Base-by-base conservation (phyloP, 2,888 invertebrate genomes). In the Atethmia centrago region DNA sequence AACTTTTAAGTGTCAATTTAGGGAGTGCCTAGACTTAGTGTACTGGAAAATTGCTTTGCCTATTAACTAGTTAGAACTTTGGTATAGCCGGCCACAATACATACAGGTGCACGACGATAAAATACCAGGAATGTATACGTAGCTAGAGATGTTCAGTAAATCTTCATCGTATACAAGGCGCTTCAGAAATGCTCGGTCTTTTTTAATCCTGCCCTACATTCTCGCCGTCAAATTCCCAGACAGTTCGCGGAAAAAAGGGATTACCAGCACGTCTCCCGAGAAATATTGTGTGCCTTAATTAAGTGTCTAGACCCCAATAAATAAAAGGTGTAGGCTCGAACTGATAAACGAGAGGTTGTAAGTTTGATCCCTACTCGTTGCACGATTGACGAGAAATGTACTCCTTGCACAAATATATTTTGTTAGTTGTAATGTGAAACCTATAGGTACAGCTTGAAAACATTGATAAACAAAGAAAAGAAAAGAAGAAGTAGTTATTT, bases 71-170 rank as follows among this genome's bases (percentile, higher is more conserved):
- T 8, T 25, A 21, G 7, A 47, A 77, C 19, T 53, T 61, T 36
- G 4, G 21, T 53, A 25, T n/a, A 66, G 45, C 9, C 19, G 21
- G 16, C 25, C 40, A 31, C n/a, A 42, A n/a, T 10, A 3, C 25
- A n/a, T 10, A 3, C 25, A 71, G 7, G 40, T 73, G 10, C 16
- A 28, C 21, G 0, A 21, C 31, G n/a, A 40, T 59, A 49, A 55
- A 8, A 12, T 61, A 77, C 77, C 65, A 77, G 77, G 77, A 65
- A 19, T 5, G 40, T 14, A 82, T 55, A 82, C 3, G 12, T 45
- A 31, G 47, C 19, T 36, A 49, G 66, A 76, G n/a, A 31, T 59
- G 25, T 61, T 49, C n/a, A n/a, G 45, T n/a, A 73, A 51, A 73
- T 80, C 58, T 72, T 51, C 1, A 59, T n/a, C 19, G 19, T 45